Conservation (phyloP, 2,113 vertebrate genomes). For the Syrmaticus mikado region DNA sequence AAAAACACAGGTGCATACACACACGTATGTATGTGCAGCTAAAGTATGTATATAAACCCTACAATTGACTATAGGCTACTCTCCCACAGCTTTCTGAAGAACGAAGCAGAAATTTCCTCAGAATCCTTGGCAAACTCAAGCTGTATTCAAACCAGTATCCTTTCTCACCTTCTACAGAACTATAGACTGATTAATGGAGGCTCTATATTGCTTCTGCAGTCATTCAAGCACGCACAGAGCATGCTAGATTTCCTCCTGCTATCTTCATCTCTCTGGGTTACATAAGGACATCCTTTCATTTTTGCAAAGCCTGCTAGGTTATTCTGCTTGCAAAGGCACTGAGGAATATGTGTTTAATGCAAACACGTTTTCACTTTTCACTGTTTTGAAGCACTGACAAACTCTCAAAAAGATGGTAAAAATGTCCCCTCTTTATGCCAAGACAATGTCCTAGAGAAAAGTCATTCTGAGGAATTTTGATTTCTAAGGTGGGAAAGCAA, state of each 20-base stretch:
- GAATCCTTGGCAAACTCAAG: slow-evolving; percentile 19
- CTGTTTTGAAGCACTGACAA: background rate
- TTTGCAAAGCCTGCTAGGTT: slow-evolving; percentile 4
- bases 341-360: background rate
- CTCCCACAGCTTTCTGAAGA: background rate
- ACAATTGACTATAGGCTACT: background rate
- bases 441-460: background rate
- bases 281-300: background rate
- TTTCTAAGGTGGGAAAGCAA: background rate
- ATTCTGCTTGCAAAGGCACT: background rate
- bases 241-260: background rate
- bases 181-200: slow-evolving; percentile 18
- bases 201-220: background rate
- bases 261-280: background rate
- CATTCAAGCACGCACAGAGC: background rate
- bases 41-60: background rate
- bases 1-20: background rate
- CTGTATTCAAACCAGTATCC: background rate
- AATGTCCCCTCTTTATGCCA: background rate
- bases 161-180: slow-evolving; percentile 19
- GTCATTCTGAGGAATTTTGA: background rate
- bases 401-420: background rate
- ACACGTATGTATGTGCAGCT: background rate
- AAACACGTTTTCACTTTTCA: background rate
- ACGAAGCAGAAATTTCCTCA: background rate